Base-by-base conservation (phyloP, 2,113 vertebrate species). In the Coregonus clupeaformis region DNA sequence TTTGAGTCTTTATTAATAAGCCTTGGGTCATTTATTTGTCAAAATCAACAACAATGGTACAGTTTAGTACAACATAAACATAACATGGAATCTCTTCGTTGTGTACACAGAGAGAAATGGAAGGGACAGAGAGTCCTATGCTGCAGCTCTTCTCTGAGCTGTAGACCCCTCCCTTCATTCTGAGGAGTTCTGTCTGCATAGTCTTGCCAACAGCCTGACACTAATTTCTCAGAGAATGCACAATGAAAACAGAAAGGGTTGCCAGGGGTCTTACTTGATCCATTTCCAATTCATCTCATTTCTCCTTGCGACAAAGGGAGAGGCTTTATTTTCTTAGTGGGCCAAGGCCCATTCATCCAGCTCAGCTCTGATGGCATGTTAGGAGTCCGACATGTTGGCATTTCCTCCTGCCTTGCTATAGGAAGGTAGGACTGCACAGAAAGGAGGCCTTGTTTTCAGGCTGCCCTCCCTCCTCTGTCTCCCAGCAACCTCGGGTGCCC, bases 401-500 rank as follows among this genome's bases (percentile, higher is more conserved):
- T 84, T 85, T 62, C 77, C 68, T 76, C 77, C 81, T 60, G 77
- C 69, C 4, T 67, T 32, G 0, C 42, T 9, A 55, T 64, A 25
- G 24, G 79, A 85, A 77, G 78, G 52, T 73, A 55, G 1, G 14
- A 55, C 16, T 47, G 82, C 66, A 63, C 69, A 79, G 32, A 87
- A 80, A 0, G 76, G 75, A 49, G 69, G 73, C 68, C 78, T 91
- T 29, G 77, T 74, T 86, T 88, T 85, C 77, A 77, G 71, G 75
- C 42, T 79, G 2, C 76, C 45, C 80, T 47, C 65, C 12, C 69
- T 82, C 69, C 25, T 85, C 0, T 79, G 76, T 72, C 81, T 90
- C 55, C 27, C 32, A 20, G 81, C 59, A 62, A 81, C 83, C 71
- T 92, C 85, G 0, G 86, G 87, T 65, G 72, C 79, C 77, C 91